A percentile compares a stretch with the other conserved stretches of the same genome.
These are phyloP conservation scores for Todiramphus chloris DNA, from an alignment of 2,113 vertebrate species.

Conservation along the genomic window DNA sequence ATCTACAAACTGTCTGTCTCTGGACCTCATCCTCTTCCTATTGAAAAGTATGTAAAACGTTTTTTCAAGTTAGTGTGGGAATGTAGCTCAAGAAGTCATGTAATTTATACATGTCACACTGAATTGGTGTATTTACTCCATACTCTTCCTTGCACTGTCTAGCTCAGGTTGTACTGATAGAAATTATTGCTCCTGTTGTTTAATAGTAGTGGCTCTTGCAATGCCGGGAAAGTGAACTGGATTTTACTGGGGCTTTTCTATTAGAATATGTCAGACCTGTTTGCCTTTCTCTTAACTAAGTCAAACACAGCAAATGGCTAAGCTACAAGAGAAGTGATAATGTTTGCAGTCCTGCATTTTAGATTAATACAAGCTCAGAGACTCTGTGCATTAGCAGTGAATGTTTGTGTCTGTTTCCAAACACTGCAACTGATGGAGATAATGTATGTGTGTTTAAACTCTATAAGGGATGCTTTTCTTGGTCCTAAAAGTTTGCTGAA, in stretches of 20 bases:
- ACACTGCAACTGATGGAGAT: background rate
- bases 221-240: background rate
- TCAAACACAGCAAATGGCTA: background rate
- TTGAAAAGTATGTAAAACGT: slow-evolving; percentile 90
- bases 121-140: background rate
- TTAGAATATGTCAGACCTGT: background rate
- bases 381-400: background rate
- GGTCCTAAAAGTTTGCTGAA: background rate
- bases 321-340: background rate
- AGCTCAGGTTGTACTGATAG: background rate
- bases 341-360: background rate
- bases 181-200: background rate
- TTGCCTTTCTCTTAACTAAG: background rate
- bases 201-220: background rate
- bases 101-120: background rate
- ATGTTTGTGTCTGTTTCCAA: background rate
- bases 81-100: background rate
- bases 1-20: slow-evolving; percentile 96
- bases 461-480: background rate
- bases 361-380: background rate
- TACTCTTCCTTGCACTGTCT: background rate
- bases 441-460: background rate
- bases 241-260: background rate
- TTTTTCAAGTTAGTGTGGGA: background rate
- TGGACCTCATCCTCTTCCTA: slow-evolving; percentile 94